Evolutionary conservation across 2,113 vertebrate genomes (phyloP).

Genomic region (Galeopterus variegatus): DNA sequence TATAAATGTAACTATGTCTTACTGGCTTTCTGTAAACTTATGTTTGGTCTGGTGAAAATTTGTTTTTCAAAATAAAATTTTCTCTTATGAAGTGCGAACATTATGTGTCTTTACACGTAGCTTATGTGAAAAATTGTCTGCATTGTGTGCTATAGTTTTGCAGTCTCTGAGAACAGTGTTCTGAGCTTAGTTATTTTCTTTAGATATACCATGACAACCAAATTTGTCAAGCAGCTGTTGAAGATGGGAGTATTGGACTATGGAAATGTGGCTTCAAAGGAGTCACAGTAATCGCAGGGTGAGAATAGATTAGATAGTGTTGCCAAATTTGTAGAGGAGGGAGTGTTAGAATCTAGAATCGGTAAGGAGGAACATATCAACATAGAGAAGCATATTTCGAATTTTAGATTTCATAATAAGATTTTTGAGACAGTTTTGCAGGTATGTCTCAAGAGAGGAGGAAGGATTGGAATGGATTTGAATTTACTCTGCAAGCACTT

Average conservation of each 20-base stretch:
- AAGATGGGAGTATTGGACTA: conserved; percentile 45
- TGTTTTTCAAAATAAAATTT: conserved; percentile 56
- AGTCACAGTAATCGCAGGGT: conserved; percentile 1
- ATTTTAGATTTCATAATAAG: conserved; percentile 10
- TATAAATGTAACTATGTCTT: neutral
- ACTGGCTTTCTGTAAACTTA: conserved; percentile 1
- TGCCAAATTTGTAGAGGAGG: neutral
- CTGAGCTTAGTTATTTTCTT: conserved; percentile 56
- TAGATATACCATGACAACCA: neutral
- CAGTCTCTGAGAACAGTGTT: conserved; percentile 32
- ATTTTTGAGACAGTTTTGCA: conserved; percentile 25
- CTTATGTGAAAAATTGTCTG: conserved; percentile 35
- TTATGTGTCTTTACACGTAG: conserved; percentile 41
- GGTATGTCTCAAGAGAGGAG: neutral
- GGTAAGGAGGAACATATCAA: neutral
- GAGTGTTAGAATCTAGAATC: neutral
- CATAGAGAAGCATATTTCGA: neutral
- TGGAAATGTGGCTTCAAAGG: conserved; percentile 68
- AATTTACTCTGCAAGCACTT: conserved; percentile 3
- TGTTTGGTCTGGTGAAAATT: conserved; percentile 49
- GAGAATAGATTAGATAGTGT: neutral
- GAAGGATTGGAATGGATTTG: neutral
- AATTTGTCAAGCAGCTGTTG: conserved; percentile 59
- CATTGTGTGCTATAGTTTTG: neutral
- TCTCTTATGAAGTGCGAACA: neutral